Evolutionary conservation across 2,888 invertebrate genomes (phyloP).

Genomic region (Nomada ferruginata): DNA sequence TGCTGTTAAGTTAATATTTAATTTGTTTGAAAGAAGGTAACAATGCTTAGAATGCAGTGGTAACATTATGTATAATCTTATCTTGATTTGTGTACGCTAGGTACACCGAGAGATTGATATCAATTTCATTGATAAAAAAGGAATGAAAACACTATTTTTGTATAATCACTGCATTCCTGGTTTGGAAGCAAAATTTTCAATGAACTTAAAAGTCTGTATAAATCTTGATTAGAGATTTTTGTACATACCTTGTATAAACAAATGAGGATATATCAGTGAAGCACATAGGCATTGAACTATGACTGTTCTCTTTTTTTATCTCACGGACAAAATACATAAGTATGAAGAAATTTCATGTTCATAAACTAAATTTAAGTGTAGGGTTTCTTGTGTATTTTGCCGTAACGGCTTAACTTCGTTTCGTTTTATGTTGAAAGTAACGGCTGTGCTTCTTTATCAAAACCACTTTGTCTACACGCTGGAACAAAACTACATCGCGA

Average conservation of each 20-base stretch:
- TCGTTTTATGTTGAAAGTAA: constrained; percentile 47
- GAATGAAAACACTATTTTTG: constrained; percentile 1
- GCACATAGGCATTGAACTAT: constrained; percentile 50
- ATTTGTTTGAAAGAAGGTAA: constrained; percentile 18
- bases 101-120: constrained; percentile 5
- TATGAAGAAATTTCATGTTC: constrained; percentile 41
- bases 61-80: constrained; percentile 19
- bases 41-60: constrained; percentile 61
- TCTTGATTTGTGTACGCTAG: constrained; percentile 15
- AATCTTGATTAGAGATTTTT: constrained; percentile 64
- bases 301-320: constrained; percentile 58
- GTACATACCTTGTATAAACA: constrained; percentile 74
- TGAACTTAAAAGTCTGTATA: constrained; percentile 60
- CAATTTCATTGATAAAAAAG: constrained; percentile 12
- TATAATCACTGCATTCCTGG: constrained; percentile 63
- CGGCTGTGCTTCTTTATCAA: constrained; percentile 59
- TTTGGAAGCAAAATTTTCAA: constrained; percentile 54
- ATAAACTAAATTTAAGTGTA: constrained; percentile 41
- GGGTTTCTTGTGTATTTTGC: constrained; percentile 48
- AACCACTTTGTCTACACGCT: constrained; percentile 33
- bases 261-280: constrained; percentile 61
- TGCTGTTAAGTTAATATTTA: constrained; percentile 88
- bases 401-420: constrained; percentile 42
- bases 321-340: constrained; percentile 45
- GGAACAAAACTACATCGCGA: constrained; percentile 18